These are phyloP conservation scores for Menura novaehollandiae DNA, from an alignment of 2,113 vertebrate species.

Conservation along the genomic window DNA sequence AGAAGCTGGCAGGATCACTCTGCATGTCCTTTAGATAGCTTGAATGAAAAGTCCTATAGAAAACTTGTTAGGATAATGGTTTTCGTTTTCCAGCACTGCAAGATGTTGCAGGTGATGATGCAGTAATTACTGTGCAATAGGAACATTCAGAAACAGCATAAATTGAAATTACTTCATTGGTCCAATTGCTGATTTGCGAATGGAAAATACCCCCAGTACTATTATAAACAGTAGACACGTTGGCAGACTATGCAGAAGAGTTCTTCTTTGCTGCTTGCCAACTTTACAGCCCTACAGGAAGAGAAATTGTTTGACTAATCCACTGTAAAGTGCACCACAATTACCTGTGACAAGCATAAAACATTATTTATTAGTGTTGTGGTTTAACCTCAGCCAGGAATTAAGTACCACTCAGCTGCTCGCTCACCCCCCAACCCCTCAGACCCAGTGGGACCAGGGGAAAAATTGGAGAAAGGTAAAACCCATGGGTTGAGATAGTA, in stretches of 20 bases:
- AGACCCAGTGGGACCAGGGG: background rate
- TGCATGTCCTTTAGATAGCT: background rate
- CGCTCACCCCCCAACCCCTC: background rate
- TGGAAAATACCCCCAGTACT: background rate
- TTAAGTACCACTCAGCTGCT: background rate
- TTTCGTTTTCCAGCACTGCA: constrained; percentile 3
- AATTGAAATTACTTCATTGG: constrained; percentile 15
- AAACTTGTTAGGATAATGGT: background rate
- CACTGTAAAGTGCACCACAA: background rate
- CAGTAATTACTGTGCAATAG: constrained; percentile 28
- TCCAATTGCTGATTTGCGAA: constrained; percentile 19
- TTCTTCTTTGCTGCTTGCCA: background rate
- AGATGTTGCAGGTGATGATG: constrained; percentile 35
- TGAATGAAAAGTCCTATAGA: background rate
- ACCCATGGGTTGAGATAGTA: background rate
- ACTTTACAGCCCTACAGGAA: background rate
- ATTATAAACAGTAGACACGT: background rate
- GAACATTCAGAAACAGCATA: background rate
- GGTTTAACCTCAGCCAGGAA: background rate
- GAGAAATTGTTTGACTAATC: background rate
- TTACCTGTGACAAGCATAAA: background rate
- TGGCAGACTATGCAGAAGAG: background rate
- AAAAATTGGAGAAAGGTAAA: background rate
- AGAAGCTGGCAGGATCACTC: background rate
- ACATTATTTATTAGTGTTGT: background rate